These are phyloP conservation scores for Oncopeltus fasciatus DNA, from an alignment of 1,140 invertebrate species.

Conservation along the genomic window DNA sequence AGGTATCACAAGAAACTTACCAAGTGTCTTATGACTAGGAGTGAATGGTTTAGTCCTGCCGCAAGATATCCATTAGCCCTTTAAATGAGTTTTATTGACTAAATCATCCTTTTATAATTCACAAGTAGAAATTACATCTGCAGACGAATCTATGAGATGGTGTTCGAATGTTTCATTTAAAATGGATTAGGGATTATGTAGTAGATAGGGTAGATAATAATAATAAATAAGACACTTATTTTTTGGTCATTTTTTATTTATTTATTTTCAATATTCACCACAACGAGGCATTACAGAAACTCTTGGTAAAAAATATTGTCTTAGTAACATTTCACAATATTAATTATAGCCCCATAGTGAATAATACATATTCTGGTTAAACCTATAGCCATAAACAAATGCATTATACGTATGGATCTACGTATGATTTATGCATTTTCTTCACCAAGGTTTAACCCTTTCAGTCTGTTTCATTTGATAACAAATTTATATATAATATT, in stretches of 20 bases:
- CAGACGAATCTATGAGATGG: too few species aligned
- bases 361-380: background rate
- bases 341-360: background rate
- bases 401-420: background rate
- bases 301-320: constrained; percentile 9
- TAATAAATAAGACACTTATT: background rate
- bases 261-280: background rate
- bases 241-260: constrained; percentile 4
- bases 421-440: background rate
- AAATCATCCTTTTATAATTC: too few species aligned
- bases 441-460: background rate
- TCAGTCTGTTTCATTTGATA: constrained; percentile 9
- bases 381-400: background rate
- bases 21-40: too few species aligned
- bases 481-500: constrained; percentile 2
- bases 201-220: background rate
- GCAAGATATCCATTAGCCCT: too few species aligned
- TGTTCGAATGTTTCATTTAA: too few species aligned
- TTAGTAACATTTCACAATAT: background rate
- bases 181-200: too few species aligned
- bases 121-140: too few species aligned
- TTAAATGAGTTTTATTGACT: too few species aligned
- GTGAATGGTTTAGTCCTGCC: too few species aligned
- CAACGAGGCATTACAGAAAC: background rate
- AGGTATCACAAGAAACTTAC: too few species aligned